Evolutionary conservation across 35 echinoderm and acorn worm genomes (phyloP).

Genomic region (Nesometra sesokonis): DNA sequence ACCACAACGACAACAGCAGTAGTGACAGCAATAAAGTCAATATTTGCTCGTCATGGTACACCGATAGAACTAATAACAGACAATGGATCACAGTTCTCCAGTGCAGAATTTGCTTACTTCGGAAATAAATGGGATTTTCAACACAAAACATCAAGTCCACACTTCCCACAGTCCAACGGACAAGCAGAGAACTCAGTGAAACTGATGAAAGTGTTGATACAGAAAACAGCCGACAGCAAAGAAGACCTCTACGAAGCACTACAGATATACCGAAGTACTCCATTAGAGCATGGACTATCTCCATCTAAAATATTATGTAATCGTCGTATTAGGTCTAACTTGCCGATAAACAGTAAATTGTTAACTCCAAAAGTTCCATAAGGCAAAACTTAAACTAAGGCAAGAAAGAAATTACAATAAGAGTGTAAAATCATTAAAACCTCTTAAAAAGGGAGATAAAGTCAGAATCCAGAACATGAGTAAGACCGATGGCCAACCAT

Average conservation of each 20-base stretch:
- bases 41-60: conserved; percentile 34
- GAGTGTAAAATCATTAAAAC: not conserved
- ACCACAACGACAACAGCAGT: not conserved
- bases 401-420: not conserved
- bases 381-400: not conserved
- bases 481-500: not conserved
- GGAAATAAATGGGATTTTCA: conserved; percentile 31
- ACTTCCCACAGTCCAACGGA: conserved; percentile 47
- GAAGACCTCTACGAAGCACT: not conserved
- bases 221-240: conserved; percentile 14
- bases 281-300: not conserved
- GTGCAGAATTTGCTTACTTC: conserved; percentile 32
- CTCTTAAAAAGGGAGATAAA: not conserved
- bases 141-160: conserved; percentile 34
- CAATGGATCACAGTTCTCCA: conserved; percentile 57
- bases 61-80: conserved; percentile 34
- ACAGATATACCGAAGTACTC: not conserved
- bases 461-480: not conserved
- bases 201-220: conserved; percentile 36
- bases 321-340: not conserved
- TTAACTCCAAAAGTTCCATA: not conserved
- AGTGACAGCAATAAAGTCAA: not conserved
- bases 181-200: conserved; percentile 55
- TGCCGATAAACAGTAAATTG: not conserved
- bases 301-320: not conserved